Evolutionary conservation across 2,113 vertebrate genomes (phyloP), one percentile per base, ranked within the genome.

Genomic region (Elachura formosa): DNA sequence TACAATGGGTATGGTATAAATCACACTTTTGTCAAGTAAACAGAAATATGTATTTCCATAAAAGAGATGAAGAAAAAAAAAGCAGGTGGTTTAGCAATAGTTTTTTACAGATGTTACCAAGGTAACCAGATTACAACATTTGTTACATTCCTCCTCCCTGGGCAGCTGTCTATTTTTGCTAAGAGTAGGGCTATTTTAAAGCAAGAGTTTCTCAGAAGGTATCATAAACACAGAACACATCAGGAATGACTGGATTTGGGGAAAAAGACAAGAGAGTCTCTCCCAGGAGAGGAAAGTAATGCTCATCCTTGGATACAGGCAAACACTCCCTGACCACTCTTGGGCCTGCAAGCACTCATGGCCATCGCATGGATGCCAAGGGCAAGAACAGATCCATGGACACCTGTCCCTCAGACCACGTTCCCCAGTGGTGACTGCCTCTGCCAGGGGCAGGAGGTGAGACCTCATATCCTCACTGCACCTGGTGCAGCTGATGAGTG

Each of bases 51-150:
- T 48, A 85, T 91, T 46, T 21, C 29, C 68, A 88, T 79, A 88
- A 96, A 96, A 89, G 40, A 90, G 49, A 94, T 76, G 29, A 96
- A 83, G 33, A 17, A 73, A 83, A 96, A 96, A 95, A 81, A 48
- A 94, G 88, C 54, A 40, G 89, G 51, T 40, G 43, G 77, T 64
- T 97, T 95, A 96, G 78, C 34, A 28, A 64, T 75, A 67, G 28
- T 69, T 96, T 66, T 80, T 61, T 93, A 94, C 93, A 97, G 97
- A 94, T 97, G 97, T 97, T 97, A 92, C 97, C 96, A 96, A 96
- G 96, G 97, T 96, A 98, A 98, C 95, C 77, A 94, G 92, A 97
- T 89, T 89, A 94, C 92, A 94, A 77, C 94, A 66, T 82, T 93
- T 96, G 94, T 78, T 66, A 93, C 89, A 87, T 95, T 96, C 94